Base-by-base conservation (phyloP, 1,140 invertebrate genomes). In the Listronotus bonariensis region DNA sequence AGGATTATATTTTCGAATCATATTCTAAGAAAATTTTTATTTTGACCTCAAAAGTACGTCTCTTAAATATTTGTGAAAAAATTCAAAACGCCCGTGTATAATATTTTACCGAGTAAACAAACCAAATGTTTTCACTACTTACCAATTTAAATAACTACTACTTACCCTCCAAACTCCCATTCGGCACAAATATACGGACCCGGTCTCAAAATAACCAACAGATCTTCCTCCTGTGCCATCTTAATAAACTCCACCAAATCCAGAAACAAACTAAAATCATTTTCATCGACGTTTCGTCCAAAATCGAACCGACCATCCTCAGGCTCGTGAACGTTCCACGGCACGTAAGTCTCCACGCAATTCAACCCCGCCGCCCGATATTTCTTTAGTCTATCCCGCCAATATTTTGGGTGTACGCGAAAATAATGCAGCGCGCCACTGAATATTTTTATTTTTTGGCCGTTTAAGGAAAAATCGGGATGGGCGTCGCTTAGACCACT, bases 101-200 rank as follows among this genome's bases (percentile, higher is more conserved):
- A 26, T 26, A 26, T 26, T 26, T 26, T 26, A 3, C 20, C 5
- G 20, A 26, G 5, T 26, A 26, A 26, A 26, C 20, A 26, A 26
- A 26, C 5, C 20, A 26, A 26, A 26, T 26, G 5, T 26, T 26
- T 3, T 3, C 20, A 5, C 5, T 26, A 26, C 20, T 26, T 3
- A 26, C 20, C 20, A 26, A 26, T 26, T 26, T 26, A 26, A 20
- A 49, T 10, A 49, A 12, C 15, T 38, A 9, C 1, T 15, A n/a
- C 52, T 54, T 41, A 68, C 43, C 79, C 77, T 38, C 81, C 80
- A 62, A 81, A 82, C 60, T 91, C 89, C 76, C 88, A 85, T 80
- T 92, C 90, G 32, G 92, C 93, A 80, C 95, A 96, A 65, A 97
- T 97, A 69, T 94, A 98, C 0, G 96, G 96, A 0, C 96, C 96